phyloP scores from a whole-genome alignment of 1,140 invertebrate genomes.

The Ostrea edulis region DNA sequence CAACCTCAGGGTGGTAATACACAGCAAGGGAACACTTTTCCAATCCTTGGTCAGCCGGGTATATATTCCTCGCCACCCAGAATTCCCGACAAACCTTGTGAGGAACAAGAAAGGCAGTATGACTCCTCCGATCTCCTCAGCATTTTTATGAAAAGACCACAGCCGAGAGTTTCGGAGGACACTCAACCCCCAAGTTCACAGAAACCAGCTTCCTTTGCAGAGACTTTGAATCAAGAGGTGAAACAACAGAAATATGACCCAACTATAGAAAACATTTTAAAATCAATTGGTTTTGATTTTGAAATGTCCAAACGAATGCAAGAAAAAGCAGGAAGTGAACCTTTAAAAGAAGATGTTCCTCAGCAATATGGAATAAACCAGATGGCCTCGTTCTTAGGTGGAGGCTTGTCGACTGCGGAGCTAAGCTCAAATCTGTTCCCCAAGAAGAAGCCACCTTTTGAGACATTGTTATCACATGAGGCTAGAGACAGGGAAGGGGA shows the following conservation, averaged over 20 bases:
- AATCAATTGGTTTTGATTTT: slow-evolving; percentile 79
- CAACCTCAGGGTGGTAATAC: background rate
- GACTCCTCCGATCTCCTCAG: slow-evolving; percentile 48
- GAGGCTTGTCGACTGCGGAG: slow-evolving; percentile 60
- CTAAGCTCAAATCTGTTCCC: slow-evolving; percentile 52
- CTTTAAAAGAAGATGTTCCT: slow-evolving; percentile 58
- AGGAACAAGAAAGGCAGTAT: slow-evolving; percentile 15
- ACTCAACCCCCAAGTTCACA: background rate
- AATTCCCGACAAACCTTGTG: background rate
- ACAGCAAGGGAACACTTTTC: background rate
- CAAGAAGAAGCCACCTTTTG: slow-evolving; percentile 51
- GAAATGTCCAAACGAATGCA: slow-evolving; percentile 78
- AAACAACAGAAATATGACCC: slow-evolving; percentile 68
- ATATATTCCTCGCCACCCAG: background rate
- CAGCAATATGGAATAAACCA: slow-evolving; percentile 68
- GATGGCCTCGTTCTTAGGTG: slow-evolving; percentile 73
- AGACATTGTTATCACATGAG: background rate
- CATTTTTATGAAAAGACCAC: slow-evolving; percentile 45
- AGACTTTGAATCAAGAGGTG: slow-evolving; percentile 42
- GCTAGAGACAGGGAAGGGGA: background rate
- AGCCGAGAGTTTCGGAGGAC: background rate
- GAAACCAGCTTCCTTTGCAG: background rate
- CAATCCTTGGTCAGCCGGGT: background rate
- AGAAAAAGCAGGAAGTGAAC: slow-evolving; percentile 69
- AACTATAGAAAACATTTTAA: slow-evolving; percentile 78